Base-by-base conservation (phyloP, 2,888 invertebrate genomes). In the Pammene fasciana region DNA sequence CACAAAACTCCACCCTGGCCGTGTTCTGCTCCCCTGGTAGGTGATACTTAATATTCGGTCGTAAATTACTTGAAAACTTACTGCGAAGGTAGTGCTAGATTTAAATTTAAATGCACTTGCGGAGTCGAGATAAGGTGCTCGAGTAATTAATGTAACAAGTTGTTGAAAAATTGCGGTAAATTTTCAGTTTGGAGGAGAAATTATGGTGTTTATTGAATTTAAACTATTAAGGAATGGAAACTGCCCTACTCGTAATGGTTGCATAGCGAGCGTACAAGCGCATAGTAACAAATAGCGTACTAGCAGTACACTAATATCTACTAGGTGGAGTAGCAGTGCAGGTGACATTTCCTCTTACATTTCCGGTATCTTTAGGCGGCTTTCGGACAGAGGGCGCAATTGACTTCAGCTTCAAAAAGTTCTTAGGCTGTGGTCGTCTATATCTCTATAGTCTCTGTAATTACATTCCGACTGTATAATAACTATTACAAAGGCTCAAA, bases 1-100 rank as follows among this genome's bases (percentile, higher is more conserved):
- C 91, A 93, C 93, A 93, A 93, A 93, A 93, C 93, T 93, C 93
- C 93, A 90, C 93, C 93, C 92, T 88, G 88, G 87, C 86, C 90
- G 81, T 93, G 92, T 92, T 88, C 89, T 86, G 86, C 77, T 84
- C 88, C 90, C 90, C 89, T 88, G 91, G 90, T 90, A 91, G 90
- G 91, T 92, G 90, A 92, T 90, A 83, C 86, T 92, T 90, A 90
- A 88, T 92, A 91, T 90, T 90, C 91, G 81, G 80, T 86, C 88
- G 90, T 92, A 91, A 92, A 92, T 92, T 92, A 91, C 88, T 89
- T 86, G 87, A 85, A 88, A 92, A 90, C 86, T 92, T 90, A 89
- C 86, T 86, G 86, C 86, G 82, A 90, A 92, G 91, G 90, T 90
- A 78, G 79, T 77, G 78, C 77, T 76, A 80, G 79, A 81, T 80